Evolutionary conservation across 2,797 vertebrate genomes (phyloP).

Genomic region (Aulostomus chinensis): DNA sequence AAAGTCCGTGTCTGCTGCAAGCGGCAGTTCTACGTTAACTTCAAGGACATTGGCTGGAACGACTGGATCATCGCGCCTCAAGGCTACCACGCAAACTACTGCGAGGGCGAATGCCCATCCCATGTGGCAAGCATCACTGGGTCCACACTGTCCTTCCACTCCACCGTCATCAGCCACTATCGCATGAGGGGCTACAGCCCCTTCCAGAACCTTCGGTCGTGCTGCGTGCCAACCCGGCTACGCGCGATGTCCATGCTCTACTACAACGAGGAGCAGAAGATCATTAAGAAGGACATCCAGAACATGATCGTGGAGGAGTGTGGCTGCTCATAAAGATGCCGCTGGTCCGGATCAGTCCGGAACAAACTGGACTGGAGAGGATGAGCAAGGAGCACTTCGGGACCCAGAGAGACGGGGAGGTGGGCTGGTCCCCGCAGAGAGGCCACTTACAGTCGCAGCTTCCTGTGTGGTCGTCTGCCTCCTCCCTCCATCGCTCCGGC

Average conservation of each 20-base stretch:
- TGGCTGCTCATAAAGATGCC: constrained; percentile 87
- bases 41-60: constrained; percentile 98
- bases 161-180: constrained; percentile 98
- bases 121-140: constrained; percentile 93
- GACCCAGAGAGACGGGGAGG: constrained; percentile 12
- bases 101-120: constrained; percentile 95
- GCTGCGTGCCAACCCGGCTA: constrained; percentile 95
- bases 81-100: constrained; percentile 97
- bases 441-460: too few relatives aligned
- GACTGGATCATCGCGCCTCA: constrained; percentile 99
- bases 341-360: neutral
- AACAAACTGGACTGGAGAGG: constrained; percentile 18
- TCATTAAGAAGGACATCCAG: constrained; percentile 98
- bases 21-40: constrained; percentile 95
- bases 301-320: constrained; percentile 99
- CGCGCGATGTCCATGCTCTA: constrained; percentile 99
- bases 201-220: constrained; percentile 94
- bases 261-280: constrained; percentile 97
- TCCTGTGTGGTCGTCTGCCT: too few relatives aligned
- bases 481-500: too few relatives aligned
- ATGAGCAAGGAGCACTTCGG: constrained; percentile 19
- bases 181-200: constrained; percentile 93
- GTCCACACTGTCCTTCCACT: constrained; percentile 94
- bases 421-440: neutral
- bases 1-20: constrained; percentile 97